phyloP scores from a whole-genome alignment of 2,888 invertebrate species.

The Andrena bucephala region DNA sequence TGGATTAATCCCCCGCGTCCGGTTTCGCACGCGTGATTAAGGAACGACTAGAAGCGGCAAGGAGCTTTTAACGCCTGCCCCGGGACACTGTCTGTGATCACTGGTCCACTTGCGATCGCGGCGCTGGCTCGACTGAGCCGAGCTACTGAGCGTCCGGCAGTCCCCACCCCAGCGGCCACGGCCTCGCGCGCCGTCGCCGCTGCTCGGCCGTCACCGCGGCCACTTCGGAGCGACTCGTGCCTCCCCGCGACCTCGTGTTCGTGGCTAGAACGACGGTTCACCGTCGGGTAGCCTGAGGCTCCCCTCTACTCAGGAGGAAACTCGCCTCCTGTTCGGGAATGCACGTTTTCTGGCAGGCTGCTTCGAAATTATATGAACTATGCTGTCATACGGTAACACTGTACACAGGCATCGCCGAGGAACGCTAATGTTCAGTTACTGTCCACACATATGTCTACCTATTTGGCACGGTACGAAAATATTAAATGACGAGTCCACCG shows the following conservation, averaged over 20 bases:
- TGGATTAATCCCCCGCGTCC: conserved; percentile 33
- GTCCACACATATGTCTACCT: neutral
- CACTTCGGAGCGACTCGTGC: conserved; percentile 63
- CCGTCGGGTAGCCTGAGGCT: conserved; percentile 63
- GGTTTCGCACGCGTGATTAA: conserved; percentile 57
- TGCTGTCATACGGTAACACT: conserved; percentile 29
- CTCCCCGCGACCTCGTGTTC: conserved; percentile 68
- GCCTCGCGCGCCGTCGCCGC: conserved; percentile 69
- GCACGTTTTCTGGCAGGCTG: conserved; percentile 53
- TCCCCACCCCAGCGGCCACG: conserved; percentile 56
- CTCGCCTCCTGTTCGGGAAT: conserved; percentile 41
- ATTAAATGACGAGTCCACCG: conserved; percentile 1
- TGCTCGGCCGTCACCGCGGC: conserved; percentile 53
- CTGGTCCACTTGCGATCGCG: conserved; percentile 79
- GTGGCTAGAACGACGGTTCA: conserved; percentile 59
- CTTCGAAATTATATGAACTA: conserved; percentile 62
- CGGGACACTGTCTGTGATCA: conserved; percentile 68
- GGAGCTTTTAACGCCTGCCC: conserved; percentile 46
- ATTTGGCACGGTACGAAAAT: conserved; percentile 29
- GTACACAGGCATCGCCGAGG: conserved; percentile 13
- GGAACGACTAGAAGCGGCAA: conserved; percentile 53
- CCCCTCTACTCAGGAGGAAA: conserved; percentile 61
- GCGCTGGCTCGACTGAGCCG: conserved; percentile 82
- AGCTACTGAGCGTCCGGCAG: conserved; percentile 69
- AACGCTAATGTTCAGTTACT: neutral